These are phyloP conservation scores for Nesometra sesokonis DNA, from an alignment of 35 echinoderm and acorn worm species.

Conservation along the genomic window DNA sequence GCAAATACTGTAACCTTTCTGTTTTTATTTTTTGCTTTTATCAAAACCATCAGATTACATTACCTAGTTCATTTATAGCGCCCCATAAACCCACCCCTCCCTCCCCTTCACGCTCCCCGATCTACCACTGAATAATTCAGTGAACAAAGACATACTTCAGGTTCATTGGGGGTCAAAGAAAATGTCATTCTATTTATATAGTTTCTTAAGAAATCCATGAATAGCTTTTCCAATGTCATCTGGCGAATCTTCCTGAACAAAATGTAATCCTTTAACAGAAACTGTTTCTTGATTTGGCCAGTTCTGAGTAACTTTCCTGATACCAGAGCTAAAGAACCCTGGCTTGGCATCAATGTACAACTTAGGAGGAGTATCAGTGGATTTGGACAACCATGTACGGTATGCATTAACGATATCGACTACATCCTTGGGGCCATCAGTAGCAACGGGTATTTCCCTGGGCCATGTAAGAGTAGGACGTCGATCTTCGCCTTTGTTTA, in stretches of 20 bases:
- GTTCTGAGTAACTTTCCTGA: conserved; percentile 4
- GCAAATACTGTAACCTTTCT: too few relatives aligned
- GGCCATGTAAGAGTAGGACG: conserved; percentile 87
- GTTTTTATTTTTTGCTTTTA: too few relatives aligned
- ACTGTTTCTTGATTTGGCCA: conserved; percentile 61
- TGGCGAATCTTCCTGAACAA: conserved; percentile 84
- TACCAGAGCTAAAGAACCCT: conserved; percentile 51
- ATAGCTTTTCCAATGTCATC: conserved; percentile 62
- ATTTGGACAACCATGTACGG: conserved; percentile 34
- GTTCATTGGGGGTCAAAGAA: too few relatives aligned
- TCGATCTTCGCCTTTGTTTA: conserved; percentile 46
- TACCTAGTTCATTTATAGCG: too few relatives aligned
- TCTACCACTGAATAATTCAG: too few relatives aligned
- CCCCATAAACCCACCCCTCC: too few relatives aligned
- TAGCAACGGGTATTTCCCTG: conserved; percentile 51
- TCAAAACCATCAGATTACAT: too few relatives aligned
- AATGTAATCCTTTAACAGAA: conserved; percentile 50
- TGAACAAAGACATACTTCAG: too few relatives aligned
- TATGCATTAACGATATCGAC: conserved; percentile 37
- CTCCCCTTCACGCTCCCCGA: too few relatives aligned
- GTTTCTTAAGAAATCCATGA: conserved; percentile 23
- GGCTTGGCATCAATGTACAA: conserved; percentile 57
- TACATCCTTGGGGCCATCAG: conserved; percentile 65
- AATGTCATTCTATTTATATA: conserved; percentile 9
- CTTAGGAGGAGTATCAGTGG: conserved; percentile 39